Evolutionary conservation across 2,797 vertebrate genomes (phyloP).

Genomic region (Synanceia verrucosa): DNA sequence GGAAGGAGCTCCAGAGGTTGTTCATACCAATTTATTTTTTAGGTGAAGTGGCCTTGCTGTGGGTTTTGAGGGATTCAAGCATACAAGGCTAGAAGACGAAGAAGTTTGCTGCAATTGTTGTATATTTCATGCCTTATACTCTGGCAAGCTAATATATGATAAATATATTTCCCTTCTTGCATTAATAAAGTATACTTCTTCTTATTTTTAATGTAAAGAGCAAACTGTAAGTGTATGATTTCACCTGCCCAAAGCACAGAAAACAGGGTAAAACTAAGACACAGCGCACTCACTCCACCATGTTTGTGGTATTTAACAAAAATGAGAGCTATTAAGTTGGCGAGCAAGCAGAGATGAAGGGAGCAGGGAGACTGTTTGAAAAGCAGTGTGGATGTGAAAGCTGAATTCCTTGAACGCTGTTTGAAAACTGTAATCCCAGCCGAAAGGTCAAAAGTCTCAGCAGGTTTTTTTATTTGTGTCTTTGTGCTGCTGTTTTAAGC

Average conservation of each 20-base stretch:
- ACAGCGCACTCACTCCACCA: conserved; percentile 4
- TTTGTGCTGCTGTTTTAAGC: conserved; percentile 83
- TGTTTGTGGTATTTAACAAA: conserved; percentile 74
- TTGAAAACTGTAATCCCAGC: conserved; percentile 82
- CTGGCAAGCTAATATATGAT: too few relatives aligned
- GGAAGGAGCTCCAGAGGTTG: not conserved
- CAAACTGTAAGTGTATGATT: not conserved
- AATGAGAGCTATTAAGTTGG: conserved; percentile 63
- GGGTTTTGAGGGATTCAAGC: not conserved
- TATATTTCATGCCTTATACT: not conserved
- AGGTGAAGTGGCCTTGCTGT: not conserved
- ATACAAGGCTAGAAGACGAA: not conserved
- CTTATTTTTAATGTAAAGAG: too few relatives aligned
- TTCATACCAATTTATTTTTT: too few relatives aligned
- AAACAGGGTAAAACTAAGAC: conserved; percentile 15
- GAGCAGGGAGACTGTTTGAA: conserved; percentile 65
- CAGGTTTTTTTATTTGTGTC: conserved; percentile 81
- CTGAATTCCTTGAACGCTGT: conserved; percentile 80
- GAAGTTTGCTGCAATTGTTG: not conserved
- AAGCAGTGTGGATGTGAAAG: conserved; percentile 63
- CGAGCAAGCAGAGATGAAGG: conserved; percentile 67
- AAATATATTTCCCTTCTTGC: too few relatives aligned
- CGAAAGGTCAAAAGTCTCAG: conserved; percentile 84
- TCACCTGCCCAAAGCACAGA: not conserved
- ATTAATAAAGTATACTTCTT: too few relatives aligned